phyloP scores from a whole-genome alignment of 2,113 vertebrate genomes.

The Neomonachus schauinslandi region DNA sequence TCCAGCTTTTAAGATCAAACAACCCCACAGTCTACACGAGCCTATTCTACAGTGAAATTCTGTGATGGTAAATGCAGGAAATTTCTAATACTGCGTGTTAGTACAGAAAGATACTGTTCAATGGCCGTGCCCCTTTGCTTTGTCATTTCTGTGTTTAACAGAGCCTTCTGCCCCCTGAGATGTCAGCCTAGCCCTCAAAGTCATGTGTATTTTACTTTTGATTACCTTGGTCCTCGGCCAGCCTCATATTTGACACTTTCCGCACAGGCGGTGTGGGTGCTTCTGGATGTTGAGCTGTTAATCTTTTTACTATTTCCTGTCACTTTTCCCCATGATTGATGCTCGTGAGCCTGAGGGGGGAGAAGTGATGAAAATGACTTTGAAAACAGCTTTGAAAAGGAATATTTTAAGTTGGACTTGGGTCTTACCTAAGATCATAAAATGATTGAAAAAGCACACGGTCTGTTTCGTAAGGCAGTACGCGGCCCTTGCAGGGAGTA shows the following conservation, averaged over 20 bases:
- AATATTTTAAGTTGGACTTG: constrained; percentile 7
- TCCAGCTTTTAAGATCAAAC: background rate
- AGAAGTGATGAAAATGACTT: constrained; percentile 16
- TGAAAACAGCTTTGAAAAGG: constrained; percentile 38
- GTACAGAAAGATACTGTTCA: background rate
- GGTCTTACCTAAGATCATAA: background rate
- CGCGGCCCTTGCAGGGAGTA: accelerated
- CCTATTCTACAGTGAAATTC: background rate
- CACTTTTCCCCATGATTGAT: constrained; percentile 41
- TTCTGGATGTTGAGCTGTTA: constrained; percentile 55
- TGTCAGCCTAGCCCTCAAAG: constrained; percentile 25
- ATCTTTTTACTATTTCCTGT: constrained; percentile 78
- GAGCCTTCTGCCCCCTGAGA: constrained; percentile 50
- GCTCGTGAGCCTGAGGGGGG: background rate
- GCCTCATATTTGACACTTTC: constrained; percentile 35
- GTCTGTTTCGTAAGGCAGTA: background rate
- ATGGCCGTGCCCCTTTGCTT: background rate
- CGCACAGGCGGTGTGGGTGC: background rate
- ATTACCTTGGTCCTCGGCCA: constrained; percentile 69
- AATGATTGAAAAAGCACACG: accelerated
- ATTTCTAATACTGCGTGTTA: accelerated
- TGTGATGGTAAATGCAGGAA: background rate
- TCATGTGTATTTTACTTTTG: constrained; percentile 40
- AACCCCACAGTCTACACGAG: background rate
- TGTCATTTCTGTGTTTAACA: background rate